Evolutionary conservation across 2,113 vertebrate genomes (phyloP).

Genomic region (Percopsis transmontana): DNA sequence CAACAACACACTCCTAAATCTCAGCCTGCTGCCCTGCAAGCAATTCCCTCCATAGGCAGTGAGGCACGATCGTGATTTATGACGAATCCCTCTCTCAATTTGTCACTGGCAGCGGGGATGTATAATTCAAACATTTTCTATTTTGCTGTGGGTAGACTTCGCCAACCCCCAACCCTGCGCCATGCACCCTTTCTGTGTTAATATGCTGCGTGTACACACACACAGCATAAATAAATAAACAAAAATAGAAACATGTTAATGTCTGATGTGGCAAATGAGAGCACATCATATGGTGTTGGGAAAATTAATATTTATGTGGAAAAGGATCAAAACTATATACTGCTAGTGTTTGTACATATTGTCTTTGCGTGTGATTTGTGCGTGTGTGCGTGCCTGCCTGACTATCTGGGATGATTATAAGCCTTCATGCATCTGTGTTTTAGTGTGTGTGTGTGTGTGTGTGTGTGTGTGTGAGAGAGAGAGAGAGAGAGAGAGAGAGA

Average conservation of each 20-base stretch:
- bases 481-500: background rate
- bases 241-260: slow-evolving; percentile 26
- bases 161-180: background rate
- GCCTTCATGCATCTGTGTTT: background rate
- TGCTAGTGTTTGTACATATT: no score
- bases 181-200: slow-evolving; percentile 15
- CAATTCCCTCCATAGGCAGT: slow-evolving; percentile 64
- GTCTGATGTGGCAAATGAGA: slow-evolving; percentile 17
- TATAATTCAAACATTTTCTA: slow-evolving; percentile 76
- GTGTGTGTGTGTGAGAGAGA: slow-evolving; percentile 10
- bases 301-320: no score
- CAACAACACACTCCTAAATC: slow-evolving; percentile 71
- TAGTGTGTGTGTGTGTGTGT: background rate
- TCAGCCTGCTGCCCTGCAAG: slow-evolving; percentile 68
- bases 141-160: slow-evolving; percentile 59
- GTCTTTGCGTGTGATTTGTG: slow-evolving; percentile 1
- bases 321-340: no score
- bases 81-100: slow-evolving; percentile 71
- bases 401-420: background rate
- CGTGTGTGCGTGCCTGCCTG: background rate
- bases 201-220: slow-evolving; percentile 25
- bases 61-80: slow-evolving; percentile 74
- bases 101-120: slow-evolving; percentile 72
- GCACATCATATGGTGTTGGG: background rate
- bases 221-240: no score